Evolutionary conservation across 2,888 invertebrate genomes (phyloP).

Genomic region (Cancer borealis): DNA sequence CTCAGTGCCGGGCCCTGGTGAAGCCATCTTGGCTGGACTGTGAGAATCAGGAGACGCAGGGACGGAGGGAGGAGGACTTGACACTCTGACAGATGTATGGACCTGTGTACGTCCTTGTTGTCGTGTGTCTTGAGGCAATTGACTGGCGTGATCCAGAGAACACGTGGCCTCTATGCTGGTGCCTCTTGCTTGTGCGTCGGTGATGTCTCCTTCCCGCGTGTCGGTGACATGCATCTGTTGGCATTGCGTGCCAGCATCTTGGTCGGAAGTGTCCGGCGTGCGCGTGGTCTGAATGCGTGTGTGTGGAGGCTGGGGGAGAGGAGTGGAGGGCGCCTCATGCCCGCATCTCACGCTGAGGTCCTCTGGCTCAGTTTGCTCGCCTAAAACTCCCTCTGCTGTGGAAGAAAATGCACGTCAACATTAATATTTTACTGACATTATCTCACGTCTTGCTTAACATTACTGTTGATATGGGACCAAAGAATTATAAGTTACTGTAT

Average conservation of each 20-base stretch:
- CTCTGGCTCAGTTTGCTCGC: constrained; percentile 64
- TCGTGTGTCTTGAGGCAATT: not conserved
- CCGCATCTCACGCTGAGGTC: constrained; percentile 65
- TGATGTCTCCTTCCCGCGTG: not conserved
- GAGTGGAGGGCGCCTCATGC: not conserved
- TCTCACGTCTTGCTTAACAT: not conserved
- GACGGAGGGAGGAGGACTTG: not conserved
- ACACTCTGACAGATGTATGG: not conserved
- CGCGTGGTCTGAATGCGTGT: not conserved
- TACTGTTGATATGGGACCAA: not conserved
- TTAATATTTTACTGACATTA: not conserved
- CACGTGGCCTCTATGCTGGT: not conserved
- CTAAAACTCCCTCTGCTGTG: not conserved
- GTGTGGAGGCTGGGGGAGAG: not conserved
- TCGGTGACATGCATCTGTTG: not conserved
- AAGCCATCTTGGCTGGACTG: not conserved
- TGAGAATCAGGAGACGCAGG: not conserved
- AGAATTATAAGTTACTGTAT: not conserved
- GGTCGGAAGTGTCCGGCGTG: not conserved
- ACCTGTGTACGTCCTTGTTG: not conserved
- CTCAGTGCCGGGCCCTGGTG: not conserved
- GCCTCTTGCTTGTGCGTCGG: not conserved
- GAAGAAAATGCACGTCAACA: not conserved
- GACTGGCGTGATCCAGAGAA: not conserved
- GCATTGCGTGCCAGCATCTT: not conserved